Evolutionary conservation across 2,797 vertebrate species (phyloP), one percentile per base, ranked within the genome.

Genomic region (Crenichthys baileyi): DNA sequence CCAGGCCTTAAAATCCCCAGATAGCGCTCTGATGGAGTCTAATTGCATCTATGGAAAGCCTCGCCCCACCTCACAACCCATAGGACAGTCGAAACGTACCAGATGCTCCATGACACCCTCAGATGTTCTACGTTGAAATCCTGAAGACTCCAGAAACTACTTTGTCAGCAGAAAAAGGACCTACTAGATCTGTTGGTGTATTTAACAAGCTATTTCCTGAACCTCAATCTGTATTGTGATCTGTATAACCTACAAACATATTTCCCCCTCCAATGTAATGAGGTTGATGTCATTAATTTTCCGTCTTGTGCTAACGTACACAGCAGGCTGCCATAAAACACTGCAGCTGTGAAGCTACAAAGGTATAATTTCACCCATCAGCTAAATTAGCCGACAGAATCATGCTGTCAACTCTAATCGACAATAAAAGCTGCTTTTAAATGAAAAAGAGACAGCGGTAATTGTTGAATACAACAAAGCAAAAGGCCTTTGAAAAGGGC

Each of bases 261-360:
- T 48, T 75, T 68, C 78, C 50, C 48, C 81, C 76, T 83, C 11
- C 50, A 41, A 12, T 26, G 53, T 61, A 81, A 73, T 58, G 46
- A 73, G 50, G 50, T 29, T 71, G 70, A 79, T 48, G 72, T 80
- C 11, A 76, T 85, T 86, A 63, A 51, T 70, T 80, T 72, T 80
- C 22, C 73, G 61, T 78, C 73, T 56, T 41, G 44, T 58, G 26
- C 61, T 48, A 75, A 67, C 36, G 48, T 24, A 72, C 1, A 15
- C 44, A 60, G 39, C 65, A 68, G 72, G 20, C 60, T 4, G 78
- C n/a, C 39, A 63, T 65, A n/a, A 79, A 75, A 70, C 75, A 51
- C 72, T 70, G 74, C 24, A 56, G 73, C 55, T 71, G 53, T 12
- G 39, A 16, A 31, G 58, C 20, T 18, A 50, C 24, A 6, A 53